Percentiles rank a stretch among this genome's conserved stretches.
These are phyloP conservation scores for Apogon talboti DNA, from an alignment of 2,797 vertebrate genomes.

Conservation along the genomic window DNA sequence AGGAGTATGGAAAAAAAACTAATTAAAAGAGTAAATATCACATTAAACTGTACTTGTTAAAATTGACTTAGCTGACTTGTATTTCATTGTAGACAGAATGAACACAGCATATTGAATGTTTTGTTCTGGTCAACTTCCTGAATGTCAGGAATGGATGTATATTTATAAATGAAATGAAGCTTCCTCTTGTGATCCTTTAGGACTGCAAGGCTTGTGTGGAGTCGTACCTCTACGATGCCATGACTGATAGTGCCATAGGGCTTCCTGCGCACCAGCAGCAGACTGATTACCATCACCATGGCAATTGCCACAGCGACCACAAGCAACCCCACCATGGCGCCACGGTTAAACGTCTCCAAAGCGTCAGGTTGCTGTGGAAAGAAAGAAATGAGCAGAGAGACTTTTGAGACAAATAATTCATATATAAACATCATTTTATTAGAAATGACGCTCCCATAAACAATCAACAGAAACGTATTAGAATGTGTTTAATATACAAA, in stretches of 20 bases:
- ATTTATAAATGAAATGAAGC: not conserved
- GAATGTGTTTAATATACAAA: not conserved
- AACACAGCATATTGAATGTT: too few species aligned
- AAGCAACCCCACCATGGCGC: conserved; percentile 91
- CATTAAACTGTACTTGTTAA: too few species aligned
- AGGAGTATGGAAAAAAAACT: not conserved
- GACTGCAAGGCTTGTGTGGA: conserved; percentile 9
- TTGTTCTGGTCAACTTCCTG: too few species aligned
- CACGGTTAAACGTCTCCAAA: conserved; percentile 90
- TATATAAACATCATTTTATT: not conserved
- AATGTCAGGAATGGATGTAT: too few species aligned
- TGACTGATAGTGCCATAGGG: conserved; percentile 94
- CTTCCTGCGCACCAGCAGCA: conserved; percentile 91
- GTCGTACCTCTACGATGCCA: conserved; percentile 91
- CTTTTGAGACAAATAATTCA: not conserved
- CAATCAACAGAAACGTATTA: not conserved
- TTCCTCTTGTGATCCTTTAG: not conserved
- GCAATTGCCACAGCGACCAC: conserved; percentile 92
- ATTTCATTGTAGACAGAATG: too few species aligned
- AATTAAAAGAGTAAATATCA: not conserved
- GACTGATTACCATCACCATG: conserved; percentile 91
- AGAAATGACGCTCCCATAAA: not conserved
- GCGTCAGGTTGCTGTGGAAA: conserved; percentile 87
- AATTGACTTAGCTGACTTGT: too few species aligned
- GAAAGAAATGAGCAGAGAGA: conserved; percentile 9